Conservation (phyloP, 2,113 vertebrate genomes). For the Anas platyrhynchos region DNA sequence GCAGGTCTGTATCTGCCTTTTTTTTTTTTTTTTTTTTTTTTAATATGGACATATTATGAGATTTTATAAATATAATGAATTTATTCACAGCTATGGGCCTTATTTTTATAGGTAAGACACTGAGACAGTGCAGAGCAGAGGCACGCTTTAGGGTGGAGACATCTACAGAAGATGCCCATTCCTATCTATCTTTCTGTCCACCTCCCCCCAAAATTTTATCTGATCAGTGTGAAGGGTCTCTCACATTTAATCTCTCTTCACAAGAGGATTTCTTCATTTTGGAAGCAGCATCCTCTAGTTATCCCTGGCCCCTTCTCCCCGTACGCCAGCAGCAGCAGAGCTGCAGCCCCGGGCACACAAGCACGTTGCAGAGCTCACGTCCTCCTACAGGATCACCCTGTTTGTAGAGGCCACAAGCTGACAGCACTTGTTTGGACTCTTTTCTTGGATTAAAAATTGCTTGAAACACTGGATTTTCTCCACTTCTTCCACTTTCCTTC, state of each 20-base stretch:
- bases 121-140: accelerated
- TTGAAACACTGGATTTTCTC: conserved; percentile 10
- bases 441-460: conserved; percentile 10
- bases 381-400: not conserved
- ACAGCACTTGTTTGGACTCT: conserved; percentile 12
- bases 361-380: not conserved
- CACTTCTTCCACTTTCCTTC: conserved; percentile 24
- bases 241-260: not conserved
- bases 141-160: too few relatives aligned
- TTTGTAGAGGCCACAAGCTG: not conserved
- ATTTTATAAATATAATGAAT: not conserved
- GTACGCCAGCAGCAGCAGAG: not conserved
- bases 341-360: not conserved
- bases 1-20: not conserved
- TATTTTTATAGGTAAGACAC: not conserved
- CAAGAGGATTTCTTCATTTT: not conserved
- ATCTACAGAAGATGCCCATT: not conserved
- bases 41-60: not conserved
- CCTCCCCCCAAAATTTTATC: not conserved
- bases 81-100: not conserved
- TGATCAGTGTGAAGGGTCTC: not conserved
- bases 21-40: not conserved
- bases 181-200: not conserved
- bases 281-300: not conserved
- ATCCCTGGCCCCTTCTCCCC: not conserved